These are phyloP conservation scores for Protaetia brevitarsis DNA, from an alignment of 1,140 invertebrate species.

Conservation along the genomic window DNA sequence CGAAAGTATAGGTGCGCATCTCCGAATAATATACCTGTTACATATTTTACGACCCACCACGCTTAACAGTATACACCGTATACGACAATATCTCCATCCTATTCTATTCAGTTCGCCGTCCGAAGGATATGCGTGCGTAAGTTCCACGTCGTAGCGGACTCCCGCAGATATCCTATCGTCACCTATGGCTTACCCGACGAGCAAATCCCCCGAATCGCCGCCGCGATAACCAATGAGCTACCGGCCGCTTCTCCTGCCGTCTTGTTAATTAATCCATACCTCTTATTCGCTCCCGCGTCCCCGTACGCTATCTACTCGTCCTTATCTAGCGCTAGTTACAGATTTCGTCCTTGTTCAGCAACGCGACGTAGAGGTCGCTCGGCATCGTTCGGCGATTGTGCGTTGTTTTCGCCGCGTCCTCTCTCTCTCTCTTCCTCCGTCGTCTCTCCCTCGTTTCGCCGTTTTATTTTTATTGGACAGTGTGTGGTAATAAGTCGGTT, in stretches of 20 bases:
- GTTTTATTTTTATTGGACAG: neutral
- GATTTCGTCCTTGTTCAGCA: neutral
- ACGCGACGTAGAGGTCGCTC: neutral
- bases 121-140: neutral
- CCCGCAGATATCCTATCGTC: neutral
- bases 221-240: constrained; percentile 9
- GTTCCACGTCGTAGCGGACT: neutral
- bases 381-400: too few relatives aligned
- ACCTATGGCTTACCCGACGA: neutral
- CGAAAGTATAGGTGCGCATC: too few relatives aligned
- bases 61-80: neutral
- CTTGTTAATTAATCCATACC: too few relatives aligned
- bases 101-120: neutral
- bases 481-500: constrained; percentile 12
- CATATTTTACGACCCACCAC: neutral
- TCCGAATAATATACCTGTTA: constrained; percentile 5
- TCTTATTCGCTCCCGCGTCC: too few relatives aligned
- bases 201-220: neutral
- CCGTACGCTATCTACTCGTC: too few relatives aligned
- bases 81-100: neutral
- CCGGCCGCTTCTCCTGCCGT: too few relatives aligned
- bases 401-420: neutral
- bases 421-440: neutral
- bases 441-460: neutral
- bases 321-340: neutral